These are phyloP conservation scores for Thera britannica DNA, from an alignment of 2,888 invertebrate genomes.

Conservation along the genomic window DNA sequence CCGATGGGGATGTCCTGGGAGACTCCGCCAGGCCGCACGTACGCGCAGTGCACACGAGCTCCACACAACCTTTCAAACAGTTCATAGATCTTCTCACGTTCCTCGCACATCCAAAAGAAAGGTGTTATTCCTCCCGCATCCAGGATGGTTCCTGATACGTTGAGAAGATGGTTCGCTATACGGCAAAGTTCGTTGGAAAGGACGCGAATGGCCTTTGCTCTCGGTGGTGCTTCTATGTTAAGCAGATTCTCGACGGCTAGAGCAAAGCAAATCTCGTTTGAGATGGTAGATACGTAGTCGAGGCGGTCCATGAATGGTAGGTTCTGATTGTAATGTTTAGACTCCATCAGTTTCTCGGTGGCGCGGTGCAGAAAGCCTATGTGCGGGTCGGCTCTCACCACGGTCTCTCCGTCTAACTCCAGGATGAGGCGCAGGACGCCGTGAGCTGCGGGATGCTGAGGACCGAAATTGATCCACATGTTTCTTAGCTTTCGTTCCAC, in stretches of 20 bases:
- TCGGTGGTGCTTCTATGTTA: constrained; percentile 89
- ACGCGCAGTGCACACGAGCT: constrained; percentile 92
- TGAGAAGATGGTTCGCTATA: constrained; percentile 92
- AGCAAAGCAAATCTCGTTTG: constrained; percentile 91
- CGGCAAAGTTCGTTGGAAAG: constrained; percentile 91
- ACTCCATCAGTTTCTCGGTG: constrained; percentile 95
- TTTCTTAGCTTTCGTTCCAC: constrained; percentile 87
- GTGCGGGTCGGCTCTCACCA: constrained; percentile 92
- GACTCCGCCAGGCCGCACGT: constrained; percentile 93
- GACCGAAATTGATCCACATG: constrained; percentile 93
- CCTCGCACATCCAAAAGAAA: constrained; percentile 96
- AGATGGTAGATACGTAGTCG: constrained; percentile 94
- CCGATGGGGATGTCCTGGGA: constrained; percentile 85
- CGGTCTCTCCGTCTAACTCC: constrained; percentile 92
- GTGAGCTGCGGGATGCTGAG: constrained; percentile 96
- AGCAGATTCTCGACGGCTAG: constrained; percentile 93
- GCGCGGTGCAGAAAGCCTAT: constrained; percentile 94
- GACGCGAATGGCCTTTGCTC: constrained; percentile 93
- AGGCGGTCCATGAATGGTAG: constrained; percentile 94
- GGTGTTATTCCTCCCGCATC: constrained; percentile 95
- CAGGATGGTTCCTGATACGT: constrained; percentile 89
- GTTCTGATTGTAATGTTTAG: constrained; percentile 94
- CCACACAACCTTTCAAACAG: constrained; percentile 93
- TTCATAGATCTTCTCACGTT: constrained; percentile 94
- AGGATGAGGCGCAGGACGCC: constrained; percentile 93